Base-by-base conservation (phyloP, 2,888 invertebrate species). In the Embidobia sp. region DNA sequence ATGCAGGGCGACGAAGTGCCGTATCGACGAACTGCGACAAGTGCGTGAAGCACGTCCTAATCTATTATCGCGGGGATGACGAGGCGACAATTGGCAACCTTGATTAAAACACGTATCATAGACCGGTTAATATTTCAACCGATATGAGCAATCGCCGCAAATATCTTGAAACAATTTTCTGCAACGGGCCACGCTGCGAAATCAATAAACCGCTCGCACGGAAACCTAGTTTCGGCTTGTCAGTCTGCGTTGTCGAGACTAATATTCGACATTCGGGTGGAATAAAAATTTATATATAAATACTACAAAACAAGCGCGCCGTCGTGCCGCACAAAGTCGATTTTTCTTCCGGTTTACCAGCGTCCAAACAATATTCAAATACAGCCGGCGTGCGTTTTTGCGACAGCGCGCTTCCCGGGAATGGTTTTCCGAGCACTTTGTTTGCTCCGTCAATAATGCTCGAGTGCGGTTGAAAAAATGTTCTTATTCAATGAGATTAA, bases 201-300 rank as follows among this genome's bases (percentile, higher is more conserved):
- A 76, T 76, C 75, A 29, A 69, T 76, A 76, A 70, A 69, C 29
- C 42, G 26, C 44, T 64, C 37, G 51, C 61, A 69, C 46, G 49
- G 44, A 57, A 69, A 69, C 69, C 64, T 15, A 69, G 69, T 63
- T 64, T 67, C 51, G 26, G 11, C 11, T 22, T 16, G 61, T 75
- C 63, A 63, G 27, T 67, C 37, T 37, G 48, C 15, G 19, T 22
- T 48, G 55, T 16, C 26, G 22, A 73, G 51, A 57, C 73, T 42
- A 73, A 66, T 53, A 72, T 55, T 55, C 53, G 19, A 42, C 61
- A 18, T 31, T 22, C n/a, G n/a, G 55, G 48, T 69, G 42, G 42
- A 49, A 69, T 69, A 64, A 40, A 15, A 15, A 29, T 13, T 5
- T 26, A 11, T 11, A 11, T 5, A 6, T 4, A 11, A 26, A 4